A percentile compares a stretch with the other conserved stretches of the same genome.
These are phyloP conservation scores for Rhodophaea formosa DNA, from an alignment of 2,888 invertebrate species.

Conservation along the genomic window DNA sequence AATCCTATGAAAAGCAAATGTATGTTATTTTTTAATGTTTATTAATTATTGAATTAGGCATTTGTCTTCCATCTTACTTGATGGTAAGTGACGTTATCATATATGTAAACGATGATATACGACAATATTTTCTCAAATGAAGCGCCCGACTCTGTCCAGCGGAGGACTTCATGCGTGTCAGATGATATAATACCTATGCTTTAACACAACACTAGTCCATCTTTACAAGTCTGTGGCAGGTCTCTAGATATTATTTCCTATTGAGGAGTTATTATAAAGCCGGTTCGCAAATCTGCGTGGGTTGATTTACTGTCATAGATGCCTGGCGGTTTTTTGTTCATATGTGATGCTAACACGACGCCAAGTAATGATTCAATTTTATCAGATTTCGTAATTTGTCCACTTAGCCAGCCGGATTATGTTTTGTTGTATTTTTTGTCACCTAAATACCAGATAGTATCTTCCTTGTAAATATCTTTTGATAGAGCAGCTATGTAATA, in stretches of 20 bases:
- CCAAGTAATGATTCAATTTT: neutral
- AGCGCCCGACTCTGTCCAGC: too few species aligned
- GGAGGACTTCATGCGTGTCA: too few species aligned
- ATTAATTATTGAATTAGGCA: too few species aligned
- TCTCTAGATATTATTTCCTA: neutral
- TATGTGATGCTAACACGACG: neutral
- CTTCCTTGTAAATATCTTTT: neutral
- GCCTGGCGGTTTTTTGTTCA: neutral
- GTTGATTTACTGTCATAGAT: conserved; percentile 8
- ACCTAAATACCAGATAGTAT: neutral
- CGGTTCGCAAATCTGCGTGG: neutral
- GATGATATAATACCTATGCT: too few species aligned
- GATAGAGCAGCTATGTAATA: too few species aligned
- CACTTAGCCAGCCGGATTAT: conserved; percentile 7
- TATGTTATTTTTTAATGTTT: too few species aligned
- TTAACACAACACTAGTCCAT: neutral
- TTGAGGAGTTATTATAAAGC: neutral
- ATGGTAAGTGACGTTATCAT: too few species aligned
- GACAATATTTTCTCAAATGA: too few species aligned
- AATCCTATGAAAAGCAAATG: too few species aligned
- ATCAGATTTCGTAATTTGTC: conserved; percentile 12
- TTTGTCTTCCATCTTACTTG: too few species aligned
- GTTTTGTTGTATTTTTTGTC: neutral
- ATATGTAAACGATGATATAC: too few species aligned
- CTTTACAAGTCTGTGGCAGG: neutral